These are phyloP conservation scores for Lemur catta DNA, from an alignment of 2,797 vertebrate species.

Conservation along the genomic window DNA sequence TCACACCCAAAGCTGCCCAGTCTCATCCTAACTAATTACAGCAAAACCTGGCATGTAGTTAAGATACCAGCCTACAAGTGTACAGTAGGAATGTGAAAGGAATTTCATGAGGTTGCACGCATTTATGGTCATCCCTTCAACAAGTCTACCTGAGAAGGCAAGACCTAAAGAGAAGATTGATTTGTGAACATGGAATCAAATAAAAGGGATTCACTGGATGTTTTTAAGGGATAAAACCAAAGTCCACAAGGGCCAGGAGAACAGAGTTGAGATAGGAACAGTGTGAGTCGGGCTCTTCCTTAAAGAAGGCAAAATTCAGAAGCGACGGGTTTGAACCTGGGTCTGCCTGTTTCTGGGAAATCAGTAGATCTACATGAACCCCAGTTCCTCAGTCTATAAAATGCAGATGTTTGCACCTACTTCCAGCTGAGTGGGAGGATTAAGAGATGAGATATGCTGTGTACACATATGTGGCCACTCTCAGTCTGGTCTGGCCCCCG, in stretches of 20 bases:
- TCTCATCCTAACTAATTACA: neutral
- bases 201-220: neutral
- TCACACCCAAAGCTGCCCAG: no score
- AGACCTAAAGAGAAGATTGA: neutral
- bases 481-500: neutral
- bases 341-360: neutral
- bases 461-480: rapidly evolving
- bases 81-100: rapidly evolving
- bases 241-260: rapidly evolving
- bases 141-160: neutral
- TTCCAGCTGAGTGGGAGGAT: neutral
- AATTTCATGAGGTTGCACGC: neutral
- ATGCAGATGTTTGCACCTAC: neutral
- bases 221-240: neutral
- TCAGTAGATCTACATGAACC: neutral
- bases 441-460: neutral
- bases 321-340: neutral
- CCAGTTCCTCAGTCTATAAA: no score
- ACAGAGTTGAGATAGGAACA: rapidly evolving
- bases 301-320: neutral
- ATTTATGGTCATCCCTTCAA: neutral
- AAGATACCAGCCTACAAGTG: neutral
- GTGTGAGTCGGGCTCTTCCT: no score
- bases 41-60: neutral
- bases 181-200: neutral